These are phyloP conservation scores for Drosophila gunungcola DNA, from an alignment of 1,140 invertebrate species.

Conservation along the genomic window DNA sequence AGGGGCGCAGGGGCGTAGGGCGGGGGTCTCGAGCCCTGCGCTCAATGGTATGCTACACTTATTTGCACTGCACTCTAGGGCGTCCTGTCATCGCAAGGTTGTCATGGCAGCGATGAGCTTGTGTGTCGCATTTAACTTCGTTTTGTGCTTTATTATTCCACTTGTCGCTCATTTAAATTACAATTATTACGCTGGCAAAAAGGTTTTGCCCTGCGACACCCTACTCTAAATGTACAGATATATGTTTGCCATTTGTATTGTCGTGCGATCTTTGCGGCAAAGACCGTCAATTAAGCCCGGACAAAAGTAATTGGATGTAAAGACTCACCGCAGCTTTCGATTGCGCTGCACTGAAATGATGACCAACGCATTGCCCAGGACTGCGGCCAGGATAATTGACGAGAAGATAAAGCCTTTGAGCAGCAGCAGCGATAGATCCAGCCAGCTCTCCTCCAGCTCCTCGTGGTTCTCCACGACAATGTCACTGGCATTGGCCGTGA, in stretches of 20 bases:
- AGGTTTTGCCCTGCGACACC: constrained; percentile 6
- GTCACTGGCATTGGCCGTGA: constrained; percentile 60
- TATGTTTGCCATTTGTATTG: constrained; percentile 21
- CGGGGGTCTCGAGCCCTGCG: constrained; percentile 5
- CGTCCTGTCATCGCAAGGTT: constrained; percentile 41
- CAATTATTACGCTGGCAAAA: constrained; percentile 50
- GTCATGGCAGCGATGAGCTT: constrained; percentile 36
- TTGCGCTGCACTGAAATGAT: constrained; percentile 88
- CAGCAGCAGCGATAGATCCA: constrained; percentile 86
- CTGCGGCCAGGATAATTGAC: constrained; percentile 93
- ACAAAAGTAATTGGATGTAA: constrained; percentile 9
- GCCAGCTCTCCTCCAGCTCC: constrained; percentile 83
- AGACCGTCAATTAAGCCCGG: constrained; percentile 46
- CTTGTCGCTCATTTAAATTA: constrained; percentile 76
- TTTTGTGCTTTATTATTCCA: constrained; percentile 73
- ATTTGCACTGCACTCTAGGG: constrained; percentile 49
- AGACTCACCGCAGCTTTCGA: constrained; percentile 82
- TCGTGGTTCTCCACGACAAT: constrained; percentile 22
- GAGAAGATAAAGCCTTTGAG: constrained; percentile 91
- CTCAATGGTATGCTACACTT: constrained; percentile 57
- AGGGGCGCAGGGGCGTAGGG: not conserved
- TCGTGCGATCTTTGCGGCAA: constrained; percentile 22
- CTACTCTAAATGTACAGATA: too few species aligned
- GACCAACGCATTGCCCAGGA: constrained; percentile 94
- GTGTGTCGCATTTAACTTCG: constrained; percentile 69